Evolutionary conservation across 2,888 invertebrate genomes (phyloP).

Genomic region (Globia sparganii): DNA sequence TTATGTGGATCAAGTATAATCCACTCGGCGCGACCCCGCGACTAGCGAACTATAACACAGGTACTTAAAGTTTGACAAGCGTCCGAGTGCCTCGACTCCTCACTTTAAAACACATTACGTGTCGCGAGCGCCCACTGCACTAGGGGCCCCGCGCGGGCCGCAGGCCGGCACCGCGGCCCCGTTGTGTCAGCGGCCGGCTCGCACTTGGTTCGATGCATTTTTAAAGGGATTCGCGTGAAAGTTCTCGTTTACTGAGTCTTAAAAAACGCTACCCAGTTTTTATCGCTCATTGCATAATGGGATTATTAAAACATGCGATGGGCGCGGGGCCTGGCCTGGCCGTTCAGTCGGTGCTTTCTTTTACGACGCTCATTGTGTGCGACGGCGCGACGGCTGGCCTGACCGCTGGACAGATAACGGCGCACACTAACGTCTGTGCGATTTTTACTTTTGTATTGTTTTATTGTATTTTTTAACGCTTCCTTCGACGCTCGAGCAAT

Average conservation of each 20-base stretch:
- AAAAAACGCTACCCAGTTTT: slow-evolving; percentile 39
- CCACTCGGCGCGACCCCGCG: slow-evolving; percentile 16
- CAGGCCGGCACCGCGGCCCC: not conserved
- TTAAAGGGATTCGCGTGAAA: slow-evolving; percentile 46
- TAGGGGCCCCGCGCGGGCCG: not conserved
- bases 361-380: slow-evolving; percentile 42
- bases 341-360: slow-evolving; percentile 41
- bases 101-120: slow-evolving; percentile 34
- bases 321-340: slow-evolving; percentile 2
- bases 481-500: slow-evolving; percentile 74
- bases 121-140: not conserved
- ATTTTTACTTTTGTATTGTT: slow-evolving; percentile 78
- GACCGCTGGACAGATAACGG: slow-evolving; percentile 38
- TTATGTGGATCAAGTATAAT: slow-evolving; percentile 37
- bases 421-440: slow-evolving; percentile 69
- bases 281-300: slow-evolving; percentile 41
- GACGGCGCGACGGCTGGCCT: not conserved
- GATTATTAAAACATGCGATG: slow-evolving; percentile 50
- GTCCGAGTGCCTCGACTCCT: slow-evolving; percentile 7
- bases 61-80: slow-evolving; percentile 41
- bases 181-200: not conserved
- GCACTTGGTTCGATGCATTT: slow-evolving; percentile 26
- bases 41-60: slow-evolving; percentile 2
- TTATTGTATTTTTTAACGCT: slow-evolving; percentile 74
- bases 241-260: slow-evolving; percentile 38